Base-by-base conservation (phyloP, 2,113 vertebrate genomes). In the Bothrops jararaca region DNA sequence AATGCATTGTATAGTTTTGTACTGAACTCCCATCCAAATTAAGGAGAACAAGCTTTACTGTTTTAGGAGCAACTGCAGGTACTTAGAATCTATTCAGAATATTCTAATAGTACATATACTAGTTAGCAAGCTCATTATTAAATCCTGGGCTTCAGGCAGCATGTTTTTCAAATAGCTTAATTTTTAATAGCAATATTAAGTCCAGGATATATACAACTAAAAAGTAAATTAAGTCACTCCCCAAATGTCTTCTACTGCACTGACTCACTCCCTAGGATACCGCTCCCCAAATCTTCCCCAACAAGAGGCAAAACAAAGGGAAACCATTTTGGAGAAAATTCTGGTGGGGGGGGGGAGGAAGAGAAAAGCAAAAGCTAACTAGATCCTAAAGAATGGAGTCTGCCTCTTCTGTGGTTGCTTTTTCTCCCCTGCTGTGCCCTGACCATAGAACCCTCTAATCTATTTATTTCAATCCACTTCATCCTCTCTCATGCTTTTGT, bases 381-480 rank as follows among this genome's bases (percentile, higher is more conserved):
- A 90, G 90, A 53, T 85, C 7, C 10, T 0, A 29, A 57, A 39
- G 39, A 52, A 91, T 39, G n/a, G 80, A 54, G 89, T 86, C 74
- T 26, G 54, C 93, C 89, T 90, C 93, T 92, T 93, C 92, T 69
- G 90, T 1, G 86, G 95, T 95, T 95, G 95, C 95, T 96, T 95
- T 95, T 95, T 90, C 92, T 89, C 93, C 34, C 96, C 93, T 2
- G 95, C 97, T 91, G 96, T 85, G 94, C 95, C 64, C 7, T 88
- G 92, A 57, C 96, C 96, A 94, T 94, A 93, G 94, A 96, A 95
- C 93, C 94, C 96, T 97, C 96, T 97, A 98, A 98, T 98, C 98
- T 97, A 97, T 98, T 97, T 97, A 97, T 98, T 98, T 98, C 97
- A 94, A 97, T 97, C 98, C 97, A 97, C 97, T 96, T 97, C 96